These are phyloP conservation scores for Asarcornis scutulata DNA, from an alignment of 2,113 vertebrate species.

Conservation along the genomic window DNA sequence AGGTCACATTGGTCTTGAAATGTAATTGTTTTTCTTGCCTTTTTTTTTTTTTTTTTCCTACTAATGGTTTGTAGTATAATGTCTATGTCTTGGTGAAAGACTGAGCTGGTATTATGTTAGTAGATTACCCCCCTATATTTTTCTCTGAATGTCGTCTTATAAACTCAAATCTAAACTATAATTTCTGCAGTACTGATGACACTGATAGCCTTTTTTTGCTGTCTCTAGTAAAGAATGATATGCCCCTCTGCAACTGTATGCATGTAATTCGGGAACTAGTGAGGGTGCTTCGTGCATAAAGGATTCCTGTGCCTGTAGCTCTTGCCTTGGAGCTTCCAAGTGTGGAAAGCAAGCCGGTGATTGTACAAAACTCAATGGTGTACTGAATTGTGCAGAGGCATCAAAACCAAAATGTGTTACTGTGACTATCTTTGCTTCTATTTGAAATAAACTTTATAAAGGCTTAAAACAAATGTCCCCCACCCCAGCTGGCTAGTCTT, in stretches of 20 bases:
- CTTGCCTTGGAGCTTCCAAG: background rate
- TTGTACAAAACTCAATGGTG: accelerated
- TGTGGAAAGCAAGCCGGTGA: background rate
- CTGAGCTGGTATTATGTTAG: background rate
- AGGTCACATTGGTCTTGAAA: background rate
- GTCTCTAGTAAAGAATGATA: background rate
- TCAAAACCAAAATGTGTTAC: background rate
- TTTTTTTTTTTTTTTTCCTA: background rate
- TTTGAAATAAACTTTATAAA: background rate
- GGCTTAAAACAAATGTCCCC: background rate
- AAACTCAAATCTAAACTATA: background rate
- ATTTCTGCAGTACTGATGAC: background rate
- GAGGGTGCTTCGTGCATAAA: background rate
- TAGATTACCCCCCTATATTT: background rate
- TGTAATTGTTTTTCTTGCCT: background rate
- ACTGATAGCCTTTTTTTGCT: background rate
- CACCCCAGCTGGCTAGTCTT: background rate
- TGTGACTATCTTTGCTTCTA: background rate
- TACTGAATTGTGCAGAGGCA: background rate
- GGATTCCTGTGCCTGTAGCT: background rate
- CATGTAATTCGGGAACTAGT: background rate
- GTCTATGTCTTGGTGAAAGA: background rate
- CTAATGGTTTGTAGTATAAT: background rate
- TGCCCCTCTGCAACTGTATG: background rate
- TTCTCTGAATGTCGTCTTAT: background rate